Evolutionary conservation across 2,797 vertebrate genomes (phyloP).

Genomic region (Channa striata): DNA sequence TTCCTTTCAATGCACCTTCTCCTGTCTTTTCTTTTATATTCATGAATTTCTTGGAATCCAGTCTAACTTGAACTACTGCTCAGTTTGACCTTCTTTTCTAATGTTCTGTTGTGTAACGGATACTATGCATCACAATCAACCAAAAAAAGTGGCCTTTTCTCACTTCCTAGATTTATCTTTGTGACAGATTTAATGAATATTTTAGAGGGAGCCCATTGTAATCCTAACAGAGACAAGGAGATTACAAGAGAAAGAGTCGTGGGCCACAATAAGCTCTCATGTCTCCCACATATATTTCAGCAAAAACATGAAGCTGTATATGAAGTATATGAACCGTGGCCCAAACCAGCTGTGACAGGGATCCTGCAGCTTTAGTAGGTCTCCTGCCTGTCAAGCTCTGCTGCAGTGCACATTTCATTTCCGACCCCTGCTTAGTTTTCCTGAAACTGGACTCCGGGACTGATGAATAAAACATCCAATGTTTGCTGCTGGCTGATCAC

Average conservation of each 20-base stretch:
- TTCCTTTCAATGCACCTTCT: conserved; percentile 18
- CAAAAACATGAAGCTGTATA: background rate
- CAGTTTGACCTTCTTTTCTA: background rate
- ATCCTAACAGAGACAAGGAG: conserved; percentile 39
- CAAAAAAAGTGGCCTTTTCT: conserved; percentile 6
- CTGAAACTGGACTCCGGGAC: conserved; percentile 78
- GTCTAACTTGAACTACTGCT: background rate
- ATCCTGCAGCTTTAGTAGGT: conserved; percentile 10
- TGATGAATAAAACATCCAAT: conserved; percentile 85
- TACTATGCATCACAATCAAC: background rate
- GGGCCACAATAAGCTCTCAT: conserved; percentile 19
- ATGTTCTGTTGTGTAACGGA: background rate
- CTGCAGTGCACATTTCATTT: conserved; percentile 72
- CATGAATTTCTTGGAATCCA: background rate
- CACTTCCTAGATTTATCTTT: conserved; percentile 40
- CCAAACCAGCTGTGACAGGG: conserved; percentile 1
- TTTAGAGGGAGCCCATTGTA: conserved; percentile 45
- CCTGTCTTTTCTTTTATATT: background rate
- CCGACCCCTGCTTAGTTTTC: conserved; percentile 77
- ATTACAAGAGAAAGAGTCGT: conserved; percentile 34
- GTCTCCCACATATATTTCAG: background rate
- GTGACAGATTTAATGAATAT: conserved; percentile 59
- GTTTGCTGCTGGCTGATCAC: conserved; percentile 76
- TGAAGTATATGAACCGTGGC: background rate
- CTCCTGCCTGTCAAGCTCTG: conserved; percentile 31